Base-by-base conservation (phyloP, 2,888 invertebrate genomes). In the Lomographa bimaculata region DNA sequence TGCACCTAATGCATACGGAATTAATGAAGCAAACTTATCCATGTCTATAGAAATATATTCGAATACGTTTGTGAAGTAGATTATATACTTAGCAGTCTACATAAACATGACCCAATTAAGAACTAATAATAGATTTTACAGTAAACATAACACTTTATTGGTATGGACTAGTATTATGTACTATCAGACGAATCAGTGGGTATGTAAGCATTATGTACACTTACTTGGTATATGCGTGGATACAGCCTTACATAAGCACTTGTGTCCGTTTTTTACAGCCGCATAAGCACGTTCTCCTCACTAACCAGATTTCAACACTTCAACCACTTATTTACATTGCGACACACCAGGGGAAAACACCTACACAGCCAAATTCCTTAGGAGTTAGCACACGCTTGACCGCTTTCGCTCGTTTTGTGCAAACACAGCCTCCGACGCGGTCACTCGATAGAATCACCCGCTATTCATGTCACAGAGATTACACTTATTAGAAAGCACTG, bases 251-350 rank as follows among this genome's bases (percentile, higher is more conserved):
- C 85, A 86, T 87, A 86, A 87, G 84, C 73, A 71, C 61, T 66
- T 76, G 79, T 71, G 72, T 71, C 66, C 69, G 78, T 77, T 85
- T 75, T 75, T 79, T 67, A 71, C 71, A 75, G 72, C 60, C 60
- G 67, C 71, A 78, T 71, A 58, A 72, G 63, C 77, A 77, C 79
- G 71, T 65, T 79, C 74, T 79, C 78, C 71, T 80, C 79, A 79
- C 71, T 80, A 81, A 81, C 76, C 70, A 79, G 78, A 82, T 87
- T 82, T 84, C 83, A 64, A 79, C 82, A 89, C 75, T 80, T 80
- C 70, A 78, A 54, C 67, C 83, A 85, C 82, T 85, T 83, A 78
- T 82, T 82, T 79, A 71, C 81, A 85, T 87, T 86, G 70, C 84
- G 64, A 84, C 79, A 85, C 81, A 72, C 57, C 75, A 77, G 67